Evolutionary conservation across 2,113 vertebrate genomes (phyloP).

Genomic region (Prinia subflava): DNA sequence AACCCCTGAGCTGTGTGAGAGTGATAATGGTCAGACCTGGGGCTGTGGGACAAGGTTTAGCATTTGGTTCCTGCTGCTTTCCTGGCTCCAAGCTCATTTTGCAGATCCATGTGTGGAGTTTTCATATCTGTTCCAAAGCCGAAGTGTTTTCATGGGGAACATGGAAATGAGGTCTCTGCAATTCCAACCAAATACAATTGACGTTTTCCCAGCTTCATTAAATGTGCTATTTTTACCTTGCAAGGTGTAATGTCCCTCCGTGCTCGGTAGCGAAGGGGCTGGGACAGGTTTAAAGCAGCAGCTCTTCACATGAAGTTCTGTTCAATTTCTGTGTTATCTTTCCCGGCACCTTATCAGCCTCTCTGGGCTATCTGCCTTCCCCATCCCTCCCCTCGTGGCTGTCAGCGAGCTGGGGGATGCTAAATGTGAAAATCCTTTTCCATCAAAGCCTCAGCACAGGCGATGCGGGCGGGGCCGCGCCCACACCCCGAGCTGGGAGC

Average conservation of each 20-base stretch:
- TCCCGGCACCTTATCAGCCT: not conserved
- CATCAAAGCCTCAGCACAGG: not conserved
- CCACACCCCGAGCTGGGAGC: accelerated
- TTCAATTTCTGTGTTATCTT: slow-evolving; percentile 21
- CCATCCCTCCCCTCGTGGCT: not conserved
- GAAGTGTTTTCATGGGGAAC: not conserved
- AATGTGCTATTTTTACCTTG: slow-evolving; percentile 33
- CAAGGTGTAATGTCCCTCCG: not conserved
- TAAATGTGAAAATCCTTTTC: not conserved
- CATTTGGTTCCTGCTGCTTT: not conserved
- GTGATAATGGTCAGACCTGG: not conserved
- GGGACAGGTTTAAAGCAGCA: not conserved
- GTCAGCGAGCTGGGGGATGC: not conserved
- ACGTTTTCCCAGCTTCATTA: not conserved
- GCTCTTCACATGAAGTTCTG: not conserved
- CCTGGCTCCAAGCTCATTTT: not conserved
- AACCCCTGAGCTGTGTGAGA: not conserved
- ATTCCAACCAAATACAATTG: not conserved
- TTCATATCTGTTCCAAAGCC: not conserved
- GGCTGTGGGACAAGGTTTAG: not conserved
- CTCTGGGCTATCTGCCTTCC: not conserved
- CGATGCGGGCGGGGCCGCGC: accelerated
- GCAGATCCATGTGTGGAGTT: not conserved
- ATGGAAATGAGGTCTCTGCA: slow-evolving; percentile 30
- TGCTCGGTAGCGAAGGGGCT: accelerated